Percentiles rank a stretch among this genome's conserved stretches.
phyloP scores from a whole-genome alignment of 2,888 invertebrate species.

The Drosophila villosipedis region DNA sequence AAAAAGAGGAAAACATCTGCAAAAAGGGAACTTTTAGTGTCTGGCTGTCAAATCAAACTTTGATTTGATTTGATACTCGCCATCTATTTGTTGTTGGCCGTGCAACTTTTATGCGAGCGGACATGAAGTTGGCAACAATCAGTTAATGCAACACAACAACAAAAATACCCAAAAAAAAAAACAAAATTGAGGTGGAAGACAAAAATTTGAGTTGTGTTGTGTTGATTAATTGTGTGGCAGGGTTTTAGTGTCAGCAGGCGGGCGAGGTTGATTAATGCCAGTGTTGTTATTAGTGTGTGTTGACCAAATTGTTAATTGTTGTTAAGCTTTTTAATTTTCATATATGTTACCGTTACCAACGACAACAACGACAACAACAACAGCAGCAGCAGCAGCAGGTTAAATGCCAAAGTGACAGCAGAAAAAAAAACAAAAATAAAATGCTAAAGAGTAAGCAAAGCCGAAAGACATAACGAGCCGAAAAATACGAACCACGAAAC shows the following conservation, averaged over 20 bases:
- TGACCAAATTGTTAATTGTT: slow-evolving; percentile 73
- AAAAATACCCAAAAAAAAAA: not conserved
- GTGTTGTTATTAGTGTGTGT: slow-evolving; percentile 39
- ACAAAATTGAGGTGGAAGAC: not conserved
- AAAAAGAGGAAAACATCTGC: not conserved
- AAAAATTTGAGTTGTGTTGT: slow-evolving; percentile 29
- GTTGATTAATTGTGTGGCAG: slow-evolving; percentile 61
- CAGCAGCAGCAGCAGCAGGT: slow-evolving; percentile 30
- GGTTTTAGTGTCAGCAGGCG: slow-evolving; percentile 60
- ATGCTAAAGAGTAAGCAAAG: not conserved
- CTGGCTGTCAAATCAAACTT: slow-evolving; percentile 78
- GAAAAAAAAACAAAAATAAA: not conserved
- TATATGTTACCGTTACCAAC: slow-evolving; percentile 44
- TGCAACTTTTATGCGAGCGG: slow-evolving; percentile 75
- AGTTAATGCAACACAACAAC: slow-evolving; percentile 63
- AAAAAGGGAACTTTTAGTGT: slow-evolving; percentile 43
- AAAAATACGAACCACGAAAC: slow-evolving; percentile 10
- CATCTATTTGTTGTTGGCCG: slow-evolving; percentile 5
- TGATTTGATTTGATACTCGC: slow-evolving; percentile 74
- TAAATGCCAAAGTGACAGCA: slow-evolving; percentile 47
- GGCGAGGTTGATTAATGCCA: slow-evolving; percentile 61
- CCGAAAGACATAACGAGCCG: slow-evolving; percentile 28
- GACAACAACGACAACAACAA: slow-evolving; percentile 7
- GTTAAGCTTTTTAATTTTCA: slow-evolving; percentile 76
- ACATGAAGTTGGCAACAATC: slow-evolving; percentile 70